Base-by-base conservation (phyloP, 2,797 vertebrate species). In the Enoplosus armatus region DNA sequence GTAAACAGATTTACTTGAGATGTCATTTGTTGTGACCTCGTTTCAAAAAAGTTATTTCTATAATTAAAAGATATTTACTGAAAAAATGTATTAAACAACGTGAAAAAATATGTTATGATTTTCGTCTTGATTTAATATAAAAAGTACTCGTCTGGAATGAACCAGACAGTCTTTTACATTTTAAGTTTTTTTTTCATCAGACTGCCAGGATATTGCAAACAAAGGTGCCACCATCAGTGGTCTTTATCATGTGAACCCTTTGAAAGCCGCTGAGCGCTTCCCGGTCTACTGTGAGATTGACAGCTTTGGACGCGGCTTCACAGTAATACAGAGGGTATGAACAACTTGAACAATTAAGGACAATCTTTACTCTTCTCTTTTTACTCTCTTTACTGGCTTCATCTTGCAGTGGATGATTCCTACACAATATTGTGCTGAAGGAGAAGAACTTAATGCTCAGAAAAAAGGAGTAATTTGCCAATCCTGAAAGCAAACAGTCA, bases 211-310 rank as follows among this genome's bases (percentile, higher is more conserved):
- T 0, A 41, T 99, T 92, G 97, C 97, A 75, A 98, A 98, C 86
- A 98, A 97, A 89, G 98, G 98, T 2, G 97, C 94, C 77, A 97
- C 93, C 67, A 85, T 75, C 72, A 99, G 97, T 14, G 98, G 98
- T 0, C 96, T 99, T 54, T 99, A 98, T 86, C 98, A 95, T 29
- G 93, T 99, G 72, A 97, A 96, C 84, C 98, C 98, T 80, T n/a
- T 70, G 0, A 95, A 67, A 76, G 96, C 96, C 20, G 85, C 91
- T 2, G 90, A 96, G 69, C 92, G 95, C 45, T 99, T 99, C 94
- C 91, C 99, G 43, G 98, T 99, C 61, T 99, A 98, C 81, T 99
- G 98, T 74, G 97, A 99, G 91, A 99, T 99, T 3, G 98, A 98
- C 50, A 83, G 27, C 6, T 91, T 88, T 11, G 96, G 98, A 73